Conservation (phyloP, 1,140 invertebrate genomes). For the Pararge aegeria region DNA sequence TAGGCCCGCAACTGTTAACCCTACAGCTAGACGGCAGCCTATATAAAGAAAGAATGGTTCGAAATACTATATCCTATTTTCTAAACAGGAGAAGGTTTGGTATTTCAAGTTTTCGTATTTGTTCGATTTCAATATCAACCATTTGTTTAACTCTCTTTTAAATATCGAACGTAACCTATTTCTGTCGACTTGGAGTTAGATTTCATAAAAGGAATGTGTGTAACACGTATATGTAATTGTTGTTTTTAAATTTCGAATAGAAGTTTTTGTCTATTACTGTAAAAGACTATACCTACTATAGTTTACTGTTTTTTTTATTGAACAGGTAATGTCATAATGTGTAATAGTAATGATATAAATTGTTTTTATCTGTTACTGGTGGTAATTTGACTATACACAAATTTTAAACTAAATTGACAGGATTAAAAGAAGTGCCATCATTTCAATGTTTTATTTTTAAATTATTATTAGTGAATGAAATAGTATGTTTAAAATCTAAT, state of each 20-base stretch:
- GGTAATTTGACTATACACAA: neutral
- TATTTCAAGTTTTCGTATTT: too few species aligned
- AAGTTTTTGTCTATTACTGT: conserved; percentile 16
- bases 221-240: conserved; percentile 4
- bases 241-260: conserved; percentile 11
- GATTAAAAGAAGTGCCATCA: neutral
- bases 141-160: too few species aligned
- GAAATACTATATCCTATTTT: too few species aligned
- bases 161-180: conserved; percentile 10
- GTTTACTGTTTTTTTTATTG: neutral
- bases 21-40: too few species aligned
- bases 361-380: neutral
- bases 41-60: too few species aligned
- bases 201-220: neutral
- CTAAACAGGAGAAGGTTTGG: too few species aligned
- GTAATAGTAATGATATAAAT: conserved; percentile 2
- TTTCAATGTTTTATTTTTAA: too few species aligned
- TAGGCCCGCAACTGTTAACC: too few species aligned
- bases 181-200: conserved; percentile 8
- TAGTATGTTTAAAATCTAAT: too few species aligned
- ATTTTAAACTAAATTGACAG: neutral
- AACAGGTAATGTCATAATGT: neutral
- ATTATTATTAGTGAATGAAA: too few species aligned
- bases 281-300: conserved; percentile 1
- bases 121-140: too few species aligned